These are phyloP conservation scores for Leuciscus idus DNA, from an alignment of 2,113 vertebrate genomes.

Conservation along the genomic window DNA sequence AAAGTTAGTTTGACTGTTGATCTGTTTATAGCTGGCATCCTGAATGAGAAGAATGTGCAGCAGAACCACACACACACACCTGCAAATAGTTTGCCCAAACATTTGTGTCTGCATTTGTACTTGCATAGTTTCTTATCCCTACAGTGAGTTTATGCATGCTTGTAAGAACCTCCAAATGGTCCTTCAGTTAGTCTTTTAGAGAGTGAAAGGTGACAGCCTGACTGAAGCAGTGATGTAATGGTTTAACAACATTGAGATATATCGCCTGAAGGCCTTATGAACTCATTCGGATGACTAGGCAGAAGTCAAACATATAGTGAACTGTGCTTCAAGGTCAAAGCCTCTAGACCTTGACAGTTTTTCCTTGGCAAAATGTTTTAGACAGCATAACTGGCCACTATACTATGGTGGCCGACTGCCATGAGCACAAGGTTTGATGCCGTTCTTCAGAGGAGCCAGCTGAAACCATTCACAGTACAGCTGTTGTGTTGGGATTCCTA, in stretches of 20 bases:
- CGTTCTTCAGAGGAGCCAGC: not conserved
- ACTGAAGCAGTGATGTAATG: not conserved
- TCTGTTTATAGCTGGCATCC: not conserved
- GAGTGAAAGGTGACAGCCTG: not conserved
- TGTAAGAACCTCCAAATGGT: not conserved
- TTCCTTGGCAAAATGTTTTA: not conserved
- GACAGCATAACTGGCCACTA: not conserved
- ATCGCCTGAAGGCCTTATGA: not conserved
- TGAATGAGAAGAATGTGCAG: not conserved
- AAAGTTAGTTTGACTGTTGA: not conserved
- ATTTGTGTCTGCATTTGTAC: not conserved
- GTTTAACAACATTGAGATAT: not conserved
- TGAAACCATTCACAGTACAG: constrained; percentile 16
- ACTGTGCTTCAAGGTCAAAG: constrained; percentile 2
- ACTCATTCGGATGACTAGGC: not conserved
- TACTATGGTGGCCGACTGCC: not conserved
- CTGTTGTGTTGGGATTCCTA: not conserved
- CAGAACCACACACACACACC: no score
- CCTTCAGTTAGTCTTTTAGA: not conserved
- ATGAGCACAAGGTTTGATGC: not conserved
- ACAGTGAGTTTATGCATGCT: not conserved
- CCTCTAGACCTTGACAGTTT: not conserved
- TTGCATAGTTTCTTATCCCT: not conserved
- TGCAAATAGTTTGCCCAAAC: not conserved
- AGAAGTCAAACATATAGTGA: not conserved